Conservation (phyloP, 1,140 invertebrate species). For the Mya arenaria region DNA sequence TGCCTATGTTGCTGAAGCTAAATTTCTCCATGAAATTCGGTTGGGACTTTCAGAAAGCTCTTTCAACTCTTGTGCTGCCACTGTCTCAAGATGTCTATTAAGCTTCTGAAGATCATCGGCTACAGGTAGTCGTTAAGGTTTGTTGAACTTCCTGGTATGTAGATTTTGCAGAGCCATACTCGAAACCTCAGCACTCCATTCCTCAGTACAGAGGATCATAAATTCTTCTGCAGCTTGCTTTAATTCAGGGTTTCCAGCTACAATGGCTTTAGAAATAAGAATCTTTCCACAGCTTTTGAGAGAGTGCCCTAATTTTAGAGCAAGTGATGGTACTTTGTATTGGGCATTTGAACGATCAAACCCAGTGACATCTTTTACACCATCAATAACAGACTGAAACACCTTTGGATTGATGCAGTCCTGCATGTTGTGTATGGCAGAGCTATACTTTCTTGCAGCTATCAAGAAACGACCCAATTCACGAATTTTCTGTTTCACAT, state of each 20-base stretch:
- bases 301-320: slow-evolving; percentile 26
- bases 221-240: slow-evolving; percentile 7
- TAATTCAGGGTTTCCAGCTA: not conserved
- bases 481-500: slow-evolving; percentile 25
- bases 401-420: slow-evolving; percentile 24
- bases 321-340: slow-evolving; percentile 25
- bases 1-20: slow-evolving; percentile 19
- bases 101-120: slow-evolving; percentile 36
- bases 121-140: slow-evolving; percentile 24
- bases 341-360: slow-evolving; percentile 1
- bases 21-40: not conserved
- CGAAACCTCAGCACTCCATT: slow-evolving; percentile 45
- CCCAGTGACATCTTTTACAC: not conserved
- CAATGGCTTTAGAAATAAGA: slow-evolving; percentile 1
- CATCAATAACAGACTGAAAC: not conserved
- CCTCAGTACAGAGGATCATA: not conserved
- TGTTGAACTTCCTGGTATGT: slow-evolving; percentile 22
- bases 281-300: slow-evolving; percentile 42
- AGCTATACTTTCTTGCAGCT: not conserved
- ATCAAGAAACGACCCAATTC: slow-evolving; percentile 17
- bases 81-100: slow-evolving; percentile 8
- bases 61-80: not conserved
- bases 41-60: not conserved
- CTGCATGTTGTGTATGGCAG: not conserved
- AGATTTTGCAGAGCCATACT: slow-evolving; percentile 19